These are phyloP conservation scores for Dasyprocta punctata DNA, from an alignment of 2,113 vertebrate genomes.

Conservation along the genomic window DNA sequence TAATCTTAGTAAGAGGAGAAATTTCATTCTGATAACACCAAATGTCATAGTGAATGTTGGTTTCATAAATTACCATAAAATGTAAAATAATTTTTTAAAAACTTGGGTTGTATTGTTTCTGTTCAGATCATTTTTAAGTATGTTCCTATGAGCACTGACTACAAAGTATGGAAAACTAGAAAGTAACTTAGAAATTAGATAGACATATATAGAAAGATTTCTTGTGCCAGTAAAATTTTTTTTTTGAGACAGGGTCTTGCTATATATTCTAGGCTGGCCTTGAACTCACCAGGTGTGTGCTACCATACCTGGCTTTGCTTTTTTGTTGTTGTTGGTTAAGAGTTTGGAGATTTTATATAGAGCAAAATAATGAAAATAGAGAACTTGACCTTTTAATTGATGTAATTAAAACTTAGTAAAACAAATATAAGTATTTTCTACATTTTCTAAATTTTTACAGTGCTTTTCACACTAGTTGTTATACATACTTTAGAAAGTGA, in stretches of 20 bases:
- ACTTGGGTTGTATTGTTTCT: neutral
- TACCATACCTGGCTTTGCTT: neutral
- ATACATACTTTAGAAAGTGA: neutral
- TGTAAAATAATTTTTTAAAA: constrained; percentile 4
- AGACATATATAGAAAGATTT: neutral
- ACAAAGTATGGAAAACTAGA: neutral
- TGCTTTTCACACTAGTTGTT: neutral
- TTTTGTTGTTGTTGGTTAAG: neutral
- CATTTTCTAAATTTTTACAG: constrained; percentile 23
- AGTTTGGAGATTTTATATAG: neutral
- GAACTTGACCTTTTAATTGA: constrained; percentile 25
- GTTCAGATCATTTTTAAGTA: neutral
- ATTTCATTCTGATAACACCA: constrained; percentile 60
- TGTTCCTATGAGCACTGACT: neutral
- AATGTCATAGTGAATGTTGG: neutral
- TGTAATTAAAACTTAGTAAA: constrained; percentile 50
- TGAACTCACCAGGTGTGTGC: neutral
- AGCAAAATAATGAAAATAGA: neutral
- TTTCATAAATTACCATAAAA: constrained; percentile 64
- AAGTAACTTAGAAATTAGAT: neutral
- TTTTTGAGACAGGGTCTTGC: neutral
- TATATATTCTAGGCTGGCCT: neutral
- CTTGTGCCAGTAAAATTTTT: neutral
- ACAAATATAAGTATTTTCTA: neutral
- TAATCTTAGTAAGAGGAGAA: constrained; percentile 6